Evolutionary conservation across 1,140 invertebrate species (phyloP).

Genomic region (Rhyacophila brunnea): DNA sequence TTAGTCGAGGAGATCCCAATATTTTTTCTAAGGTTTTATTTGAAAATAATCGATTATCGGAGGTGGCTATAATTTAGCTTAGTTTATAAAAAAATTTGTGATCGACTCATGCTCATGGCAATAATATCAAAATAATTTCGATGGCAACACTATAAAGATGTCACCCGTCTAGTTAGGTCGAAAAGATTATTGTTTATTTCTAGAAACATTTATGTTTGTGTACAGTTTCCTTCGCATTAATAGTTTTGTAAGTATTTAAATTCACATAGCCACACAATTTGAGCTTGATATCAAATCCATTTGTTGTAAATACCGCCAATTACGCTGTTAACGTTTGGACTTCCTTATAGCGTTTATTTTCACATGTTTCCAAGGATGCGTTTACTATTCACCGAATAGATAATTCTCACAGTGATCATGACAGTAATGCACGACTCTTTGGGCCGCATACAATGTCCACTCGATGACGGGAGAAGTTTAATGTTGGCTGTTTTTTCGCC

Average conservation of each 20-base stretch:
- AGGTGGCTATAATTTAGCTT: too few relatives aligned
- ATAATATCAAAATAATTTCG: not conserved
- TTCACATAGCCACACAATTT: not conserved
- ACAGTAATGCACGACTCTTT: too few relatives aligned
- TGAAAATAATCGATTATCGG: too few relatives aligned
- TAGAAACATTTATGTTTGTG: conserved; percentile 19
- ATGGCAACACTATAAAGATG: conserved; percentile 6
- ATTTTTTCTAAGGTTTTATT: too few relatives aligned
- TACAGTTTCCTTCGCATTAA: conserved; percentile 8
- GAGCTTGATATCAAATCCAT: not conserved
- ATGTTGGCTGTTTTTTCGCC: too few relatives aligned
- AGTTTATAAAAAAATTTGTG: too few relatives aligned
- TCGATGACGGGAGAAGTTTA: too few relatives aligned
- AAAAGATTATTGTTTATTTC: conserved; percentile 22
- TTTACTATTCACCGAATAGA: conserved; percentile 6
- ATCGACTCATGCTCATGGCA: too few relatives aligned
- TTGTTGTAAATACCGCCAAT: not conserved
- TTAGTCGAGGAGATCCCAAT: too few relatives aligned
- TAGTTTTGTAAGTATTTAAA: conserved; percentile 10
- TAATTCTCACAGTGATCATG: too few relatives aligned
- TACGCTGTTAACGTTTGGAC: not conserved
- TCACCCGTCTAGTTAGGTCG: conserved; percentile 20
- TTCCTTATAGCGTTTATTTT: conserved; percentile 24
- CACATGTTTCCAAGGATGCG: conserved; percentile 20
- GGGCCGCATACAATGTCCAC: too few relatives aligned